Percentiles rank a stretch among this genome's conserved stretches.
Evolutionary conservation across 2,888 invertebrate species (phyloP).

Genomic region (Drosophila atroscutellata): DNA sequence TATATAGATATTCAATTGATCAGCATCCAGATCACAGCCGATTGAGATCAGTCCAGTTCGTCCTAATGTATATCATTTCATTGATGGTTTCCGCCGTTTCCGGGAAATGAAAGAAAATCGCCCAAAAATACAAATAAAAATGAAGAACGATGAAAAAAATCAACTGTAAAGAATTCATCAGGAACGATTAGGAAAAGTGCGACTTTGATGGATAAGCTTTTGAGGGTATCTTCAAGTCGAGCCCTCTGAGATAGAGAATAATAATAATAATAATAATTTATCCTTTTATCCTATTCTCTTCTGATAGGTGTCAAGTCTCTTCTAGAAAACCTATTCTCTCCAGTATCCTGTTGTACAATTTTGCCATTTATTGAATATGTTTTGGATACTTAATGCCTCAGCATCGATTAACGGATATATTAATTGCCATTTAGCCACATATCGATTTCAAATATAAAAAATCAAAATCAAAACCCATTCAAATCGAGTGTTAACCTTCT

Average conservation of each 20-base stretch:
- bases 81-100: no score
- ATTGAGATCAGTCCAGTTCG: not conserved
- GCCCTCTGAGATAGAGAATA: not conserved
- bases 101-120: not conserved
- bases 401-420: not conserved
- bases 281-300: rapidly evolving
- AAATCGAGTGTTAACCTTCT: conserved; percentile 41
- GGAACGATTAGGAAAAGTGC: not conserved
- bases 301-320: not conserved
- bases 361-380: not conserved
- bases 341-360: not conserved
- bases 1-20: not conserved
- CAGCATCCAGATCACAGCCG: not conserved
- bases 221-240: not conserved
- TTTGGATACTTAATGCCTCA: not conserved
- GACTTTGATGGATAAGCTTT: not conserved
- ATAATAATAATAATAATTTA: no score
- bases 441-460: not conserved
- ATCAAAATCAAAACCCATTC: conserved; percentile 8
- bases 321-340: not conserved
- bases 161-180: not conserved
- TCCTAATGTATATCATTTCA: no score
- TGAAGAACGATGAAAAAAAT: not conserved
- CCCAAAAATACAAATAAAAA: not conserved
- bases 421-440: not conserved